Evolutionary conservation across 2,113 vertebrate genomes (phyloP).

Genomic region (Xenus cinereus): DNA sequence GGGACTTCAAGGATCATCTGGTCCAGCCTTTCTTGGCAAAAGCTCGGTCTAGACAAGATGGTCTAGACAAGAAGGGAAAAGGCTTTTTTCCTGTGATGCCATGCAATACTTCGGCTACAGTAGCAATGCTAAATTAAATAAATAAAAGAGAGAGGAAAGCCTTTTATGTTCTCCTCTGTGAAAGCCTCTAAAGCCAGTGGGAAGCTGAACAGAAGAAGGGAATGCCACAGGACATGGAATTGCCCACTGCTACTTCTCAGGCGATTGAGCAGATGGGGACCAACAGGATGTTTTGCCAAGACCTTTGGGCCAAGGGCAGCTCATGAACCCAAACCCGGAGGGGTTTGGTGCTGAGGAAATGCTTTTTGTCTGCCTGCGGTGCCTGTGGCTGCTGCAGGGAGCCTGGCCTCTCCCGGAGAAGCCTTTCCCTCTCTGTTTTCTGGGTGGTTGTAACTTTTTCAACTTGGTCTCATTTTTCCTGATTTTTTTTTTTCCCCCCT

Average conservation of each 20-base stretch:
- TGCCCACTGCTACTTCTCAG: background rate
- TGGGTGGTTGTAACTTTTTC: background rate
- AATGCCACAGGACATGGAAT: rapidly evolving
- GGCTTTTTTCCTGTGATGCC: background rate
- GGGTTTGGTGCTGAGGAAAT: background rate
- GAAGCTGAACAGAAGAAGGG: background rate
- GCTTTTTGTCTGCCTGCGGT: background rate
- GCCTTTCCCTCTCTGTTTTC: background rate
- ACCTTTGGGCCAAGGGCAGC: background rate
- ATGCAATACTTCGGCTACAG: background rate
- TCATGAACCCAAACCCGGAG: background rate
- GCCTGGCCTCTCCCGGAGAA: background rate
- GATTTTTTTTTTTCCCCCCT: rapidly evolving
- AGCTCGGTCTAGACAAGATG: background rate
- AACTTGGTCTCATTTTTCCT: background rate
- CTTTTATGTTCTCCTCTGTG: background rate
- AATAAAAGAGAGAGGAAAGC: background rate
- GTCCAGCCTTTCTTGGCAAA: background rate
- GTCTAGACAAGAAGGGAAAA: background rate
- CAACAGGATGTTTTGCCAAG: background rate
- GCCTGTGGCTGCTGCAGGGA: background rate
- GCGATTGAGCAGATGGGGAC: too few species aligned
- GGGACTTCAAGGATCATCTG: background rate
- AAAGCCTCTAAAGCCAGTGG: background rate
- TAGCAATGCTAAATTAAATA: background rate